phyloP scores from a whole-genome alignment of 1,140 invertebrate genomes.

The Cepaea nemoralis region DNA sequence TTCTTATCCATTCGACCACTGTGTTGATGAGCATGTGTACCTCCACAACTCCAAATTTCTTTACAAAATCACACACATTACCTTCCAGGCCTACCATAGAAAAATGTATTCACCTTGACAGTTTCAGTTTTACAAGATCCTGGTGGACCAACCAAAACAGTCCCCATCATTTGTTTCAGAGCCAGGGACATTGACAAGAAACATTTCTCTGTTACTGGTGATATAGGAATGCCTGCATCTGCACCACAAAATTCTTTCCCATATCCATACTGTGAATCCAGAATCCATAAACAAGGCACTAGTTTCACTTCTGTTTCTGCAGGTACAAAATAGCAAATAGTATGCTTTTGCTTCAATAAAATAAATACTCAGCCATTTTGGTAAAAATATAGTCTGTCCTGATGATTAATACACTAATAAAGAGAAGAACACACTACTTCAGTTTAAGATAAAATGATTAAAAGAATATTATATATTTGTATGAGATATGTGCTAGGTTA shows the following conservation, averaged over 20 bases:
- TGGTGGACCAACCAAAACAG: constrained; percentile 61
- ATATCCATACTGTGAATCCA: constrained; percentile 67
- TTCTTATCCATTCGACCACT: too few relatives aligned
- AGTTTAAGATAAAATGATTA: too few relatives aligned
- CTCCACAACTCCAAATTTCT: too few relatives aligned
- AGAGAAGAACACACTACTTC: too few relatives aligned
- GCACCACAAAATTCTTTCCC: constrained; percentile 72
- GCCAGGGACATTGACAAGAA: constrained; percentile 69
- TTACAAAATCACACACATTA: too few relatives aligned
- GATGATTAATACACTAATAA: too few relatives aligned
- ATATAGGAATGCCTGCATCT: constrained; percentile 61
- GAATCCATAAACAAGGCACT: constrained; percentile 63
- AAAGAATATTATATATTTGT: too few relatives aligned
- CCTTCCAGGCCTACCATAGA: too few relatives aligned
- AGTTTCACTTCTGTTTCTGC: constrained; percentile 53
- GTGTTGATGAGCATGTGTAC: too few relatives aligned
- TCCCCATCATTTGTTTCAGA: constrained; percentile 62
- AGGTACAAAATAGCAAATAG: background rate
- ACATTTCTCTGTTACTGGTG: constrained; percentile 68
- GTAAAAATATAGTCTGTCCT: background rate
- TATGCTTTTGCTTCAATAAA: background rate
- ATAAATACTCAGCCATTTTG: background rate
- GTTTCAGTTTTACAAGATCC: constrained; percentile 70
- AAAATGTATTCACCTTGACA: constrained; percentile 61
- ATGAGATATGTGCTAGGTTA: too few relatives aligned